Conservation (phyloP, 64 coral and sea anemone genomes). For the Pocillopora verrucosa region DNA sequence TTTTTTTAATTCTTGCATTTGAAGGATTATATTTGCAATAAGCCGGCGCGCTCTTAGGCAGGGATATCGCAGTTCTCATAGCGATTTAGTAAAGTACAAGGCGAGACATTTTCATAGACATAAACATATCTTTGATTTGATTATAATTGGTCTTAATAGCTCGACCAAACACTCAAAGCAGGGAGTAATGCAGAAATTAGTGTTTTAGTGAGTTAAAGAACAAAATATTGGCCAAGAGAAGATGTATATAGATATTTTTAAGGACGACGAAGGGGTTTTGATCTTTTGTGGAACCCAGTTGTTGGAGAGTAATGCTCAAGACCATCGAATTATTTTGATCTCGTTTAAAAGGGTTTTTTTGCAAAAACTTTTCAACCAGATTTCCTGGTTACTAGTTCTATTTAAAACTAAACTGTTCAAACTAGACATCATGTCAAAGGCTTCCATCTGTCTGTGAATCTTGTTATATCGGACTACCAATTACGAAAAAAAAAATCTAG, state of each 20-base stretch:
- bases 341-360: neutral
- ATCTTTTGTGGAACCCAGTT: neutral
- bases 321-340: neutral
- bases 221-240: neutral
- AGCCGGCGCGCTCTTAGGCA: neutral
- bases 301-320: neutral
- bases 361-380: neutral
- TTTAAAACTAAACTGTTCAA: neutral
- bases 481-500: neutral
- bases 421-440: too few relatives aligned
- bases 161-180: neutral
- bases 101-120: neutral
- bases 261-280: neutral
- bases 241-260: neutral
- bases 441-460: too few relatives aligned
- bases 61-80: neutral
- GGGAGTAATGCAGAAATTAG: neutral
- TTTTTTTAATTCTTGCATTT: neutral
- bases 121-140: slow-evolving; percentile 33
- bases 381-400: neutral
- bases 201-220: neutral
- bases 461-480: too few relatives aligned
- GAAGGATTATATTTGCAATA: neutral
- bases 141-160: slow-evolving; percentile 44
- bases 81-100: neutral